These are phyloP conservation scores for Drosophila helvetica DNA, from an alignment of 2,888 invertebrate genomes.

Conservation along the genomic window DNA sequence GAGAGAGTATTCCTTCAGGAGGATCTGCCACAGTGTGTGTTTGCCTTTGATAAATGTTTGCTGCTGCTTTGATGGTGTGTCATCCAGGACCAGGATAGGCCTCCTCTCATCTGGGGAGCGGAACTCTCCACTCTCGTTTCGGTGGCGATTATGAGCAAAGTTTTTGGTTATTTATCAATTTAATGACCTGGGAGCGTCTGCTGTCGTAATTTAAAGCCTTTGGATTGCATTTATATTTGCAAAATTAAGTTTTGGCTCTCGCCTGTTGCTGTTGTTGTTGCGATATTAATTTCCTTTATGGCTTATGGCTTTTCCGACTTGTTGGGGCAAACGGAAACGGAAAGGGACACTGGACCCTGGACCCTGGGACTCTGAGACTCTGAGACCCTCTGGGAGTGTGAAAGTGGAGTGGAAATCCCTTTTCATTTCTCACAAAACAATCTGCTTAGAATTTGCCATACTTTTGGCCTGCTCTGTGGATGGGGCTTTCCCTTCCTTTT, in stretches of 20 bases:
- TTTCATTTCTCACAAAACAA: neutral
- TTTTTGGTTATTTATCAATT: constrained; percentile 77
- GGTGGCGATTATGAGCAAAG: constrained; percentile 72
- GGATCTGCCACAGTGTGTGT: constrained; percentile 1
- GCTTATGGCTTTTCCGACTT: constrained; percentile 6
- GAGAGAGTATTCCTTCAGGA: constrained; percentile 20
- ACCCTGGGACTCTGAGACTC: too few species aligned
- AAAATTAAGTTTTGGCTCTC: constrained; percentile 55
- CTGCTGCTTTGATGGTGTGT: constrained; percentile 26
- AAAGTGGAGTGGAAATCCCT: neutral
- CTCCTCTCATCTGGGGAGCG: constrained; percentile 13
- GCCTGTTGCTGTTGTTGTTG: neutral
- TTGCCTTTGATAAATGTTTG: constrained; percentile 63
- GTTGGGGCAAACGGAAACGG: neutral
- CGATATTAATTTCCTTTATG: constrained; percentile 61
- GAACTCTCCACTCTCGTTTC: constrained; percentile 36
- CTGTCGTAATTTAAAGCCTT: constrained; percentile 57
- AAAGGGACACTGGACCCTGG: too few species aligned
- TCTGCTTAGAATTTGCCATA: neutral
- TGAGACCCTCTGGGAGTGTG: neutral
- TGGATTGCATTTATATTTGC: constrained; percentile 70
- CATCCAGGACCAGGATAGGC: neutral
- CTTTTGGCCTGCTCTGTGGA: neutral
- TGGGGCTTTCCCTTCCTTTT: neutral
- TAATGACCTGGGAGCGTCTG: constrained; percentile 62